Percentiles rank a stretch among this genome's conserved stretches.
Conservation (phyloP, 1,140 invertebrate species). For the Drosophila navojoa region DNA sequence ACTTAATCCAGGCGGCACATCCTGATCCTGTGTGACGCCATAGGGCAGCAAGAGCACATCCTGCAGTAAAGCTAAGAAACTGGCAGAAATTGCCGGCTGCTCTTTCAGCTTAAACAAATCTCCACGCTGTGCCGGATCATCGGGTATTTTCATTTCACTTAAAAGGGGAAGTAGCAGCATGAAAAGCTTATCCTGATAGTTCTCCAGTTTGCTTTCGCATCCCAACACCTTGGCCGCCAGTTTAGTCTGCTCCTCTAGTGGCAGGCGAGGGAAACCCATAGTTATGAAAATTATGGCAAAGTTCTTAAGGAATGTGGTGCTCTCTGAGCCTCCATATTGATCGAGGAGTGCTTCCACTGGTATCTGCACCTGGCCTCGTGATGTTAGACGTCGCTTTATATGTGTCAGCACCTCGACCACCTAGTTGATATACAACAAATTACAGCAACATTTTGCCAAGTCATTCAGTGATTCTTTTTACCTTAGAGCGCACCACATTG, state of each 20-base stretch:
- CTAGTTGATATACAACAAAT: conserved; percentile 83
- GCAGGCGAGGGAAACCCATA: conserved; percentile 93
- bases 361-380: conserved; percentile 91
- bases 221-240: conserved; percentile 91
- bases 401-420: conserved; percentile 97
- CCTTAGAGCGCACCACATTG: conserved; percentile 93
- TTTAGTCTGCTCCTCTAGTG: conserved; percentile 89
- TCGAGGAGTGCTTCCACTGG: conserved; percentile 93
- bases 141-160: conserved; percentile 88
- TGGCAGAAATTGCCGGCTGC: conserved; percentile 84
- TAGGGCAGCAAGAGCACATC: conserved; percentile 93
- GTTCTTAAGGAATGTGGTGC: conserved; percentile 88
- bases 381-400: conserved; percentile 95
- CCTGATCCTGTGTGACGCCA: conserved; percentile 77
- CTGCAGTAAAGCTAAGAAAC: conserved; percentile 91
- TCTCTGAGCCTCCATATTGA: conserved; percentile 88
- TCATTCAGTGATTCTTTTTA: conserved; percentile 46
- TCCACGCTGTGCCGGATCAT: conserved; percentile 87
- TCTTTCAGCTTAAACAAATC: conserved; percentile 86
- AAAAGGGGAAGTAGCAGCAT: conserved; percentile 92
- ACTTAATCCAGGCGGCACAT: conserved; percentile 91
- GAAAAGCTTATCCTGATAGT: conserved; percentile 94
- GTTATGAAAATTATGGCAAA: conserved; percentile 97
- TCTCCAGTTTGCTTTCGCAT: conserved; percentile 91
- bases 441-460: conserved; percentile 43